Conservation (phyloP, 2,888 invertebrate species). For the Emmelina monodactyla region DNA sequence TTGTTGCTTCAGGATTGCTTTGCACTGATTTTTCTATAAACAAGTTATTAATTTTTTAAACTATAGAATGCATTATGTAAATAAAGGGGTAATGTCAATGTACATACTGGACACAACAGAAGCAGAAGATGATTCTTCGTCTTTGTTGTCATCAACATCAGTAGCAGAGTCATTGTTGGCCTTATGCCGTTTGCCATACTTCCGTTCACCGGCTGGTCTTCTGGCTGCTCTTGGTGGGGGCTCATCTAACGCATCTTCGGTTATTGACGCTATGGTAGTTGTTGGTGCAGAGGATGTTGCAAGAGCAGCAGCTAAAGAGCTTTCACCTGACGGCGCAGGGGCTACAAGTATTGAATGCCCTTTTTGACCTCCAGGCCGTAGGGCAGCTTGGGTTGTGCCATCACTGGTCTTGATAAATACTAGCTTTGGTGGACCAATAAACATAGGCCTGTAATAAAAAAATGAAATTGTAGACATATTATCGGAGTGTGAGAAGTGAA, state of each 20-base stretch:
- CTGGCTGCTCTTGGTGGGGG: slow-evolving; percentile 35
- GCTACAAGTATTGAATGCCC: slow-evolving; percentile 56
- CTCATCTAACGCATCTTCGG: slow-evolving; percentile 29
- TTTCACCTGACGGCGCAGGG: slow-evolving; percentile 28
- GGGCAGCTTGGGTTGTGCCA: slow-evolving; percentile 38
- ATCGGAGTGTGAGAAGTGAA: not conserved
- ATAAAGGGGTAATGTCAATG: not conserved
- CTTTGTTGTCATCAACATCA: slow-evolving; percentile 34
- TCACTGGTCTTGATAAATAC: slow-evolving; percentile 60
- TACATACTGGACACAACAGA: slow-evolving; percentile 37
- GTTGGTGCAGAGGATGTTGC: slow-evolving; percentile 20
- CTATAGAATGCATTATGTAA: not conserved
- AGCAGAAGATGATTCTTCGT: slow-evolving; percentile 27
- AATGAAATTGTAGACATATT: slow-evolving; percentile 3
- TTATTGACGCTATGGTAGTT: slow-evolving; percentile 20
- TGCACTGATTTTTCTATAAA: slow-evolving; percentile 32
- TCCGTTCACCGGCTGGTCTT: slow-evolving; percentile 37
- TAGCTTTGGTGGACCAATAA: slow-evolving; percentile 57
- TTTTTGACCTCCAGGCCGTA: slow-evolving; percentile 42
- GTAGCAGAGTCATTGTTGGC: too few species aligned
- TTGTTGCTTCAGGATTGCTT: slow-evolving; percentile 23
- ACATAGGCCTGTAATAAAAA: slow-evolving; percentile 42
- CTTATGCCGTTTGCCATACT: slow-evolving; percentile 54
- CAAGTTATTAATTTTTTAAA: not conserved
- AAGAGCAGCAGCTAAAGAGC: slow-evolving; percentile 14